These are phyloP conservation scores for Antheraea assamensis DNA, from an alignment of 2,888 invertebrate species.

Conservation along the genomic window DNA sequence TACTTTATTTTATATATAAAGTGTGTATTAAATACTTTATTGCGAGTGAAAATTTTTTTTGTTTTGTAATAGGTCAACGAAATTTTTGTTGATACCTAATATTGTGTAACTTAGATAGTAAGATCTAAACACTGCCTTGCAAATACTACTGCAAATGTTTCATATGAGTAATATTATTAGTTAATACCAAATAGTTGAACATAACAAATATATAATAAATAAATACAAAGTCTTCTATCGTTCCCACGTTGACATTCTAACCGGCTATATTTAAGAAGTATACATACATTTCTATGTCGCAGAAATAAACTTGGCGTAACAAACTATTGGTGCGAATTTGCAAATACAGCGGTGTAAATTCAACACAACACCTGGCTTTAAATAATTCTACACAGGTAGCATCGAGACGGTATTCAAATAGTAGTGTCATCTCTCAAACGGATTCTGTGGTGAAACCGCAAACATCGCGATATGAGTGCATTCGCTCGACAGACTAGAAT, in stretches of 20 bases:
- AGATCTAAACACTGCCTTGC: too few relatives aligned
- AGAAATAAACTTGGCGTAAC: not conserved
- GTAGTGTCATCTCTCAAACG: not conserved
- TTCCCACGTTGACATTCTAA: not conserved
- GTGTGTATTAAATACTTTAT: not conserved
- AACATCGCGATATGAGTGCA: not conserved
- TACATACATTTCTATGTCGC: not conserved
- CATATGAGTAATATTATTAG: too few relatives aligned
- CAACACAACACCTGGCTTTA: conserved; percentile 1
- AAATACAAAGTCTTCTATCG: too few relatives aligned
- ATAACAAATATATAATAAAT: too few relatives aligned
- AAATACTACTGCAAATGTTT: too few relatives aligned
- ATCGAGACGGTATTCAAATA: not conserved
- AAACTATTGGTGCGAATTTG: not conserved
- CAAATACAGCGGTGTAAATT: not conserved
- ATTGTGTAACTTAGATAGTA: too few relatives aligned
- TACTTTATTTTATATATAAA: not conserved
- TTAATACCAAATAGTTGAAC: too few relatives aligned
- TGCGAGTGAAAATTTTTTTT: too few relatives aligned
- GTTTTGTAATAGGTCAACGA: too few relatives aligned
- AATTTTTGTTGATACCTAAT: too few relatives aligned
- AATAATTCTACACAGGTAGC: not conserved
- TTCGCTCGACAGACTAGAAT: not conserved
- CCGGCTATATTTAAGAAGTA: not conserved
- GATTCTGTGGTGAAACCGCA: not conserved